Conservation (phyloP, 2,888 invertebrate genomes). For the Criorhina ranunculi region DNA sequence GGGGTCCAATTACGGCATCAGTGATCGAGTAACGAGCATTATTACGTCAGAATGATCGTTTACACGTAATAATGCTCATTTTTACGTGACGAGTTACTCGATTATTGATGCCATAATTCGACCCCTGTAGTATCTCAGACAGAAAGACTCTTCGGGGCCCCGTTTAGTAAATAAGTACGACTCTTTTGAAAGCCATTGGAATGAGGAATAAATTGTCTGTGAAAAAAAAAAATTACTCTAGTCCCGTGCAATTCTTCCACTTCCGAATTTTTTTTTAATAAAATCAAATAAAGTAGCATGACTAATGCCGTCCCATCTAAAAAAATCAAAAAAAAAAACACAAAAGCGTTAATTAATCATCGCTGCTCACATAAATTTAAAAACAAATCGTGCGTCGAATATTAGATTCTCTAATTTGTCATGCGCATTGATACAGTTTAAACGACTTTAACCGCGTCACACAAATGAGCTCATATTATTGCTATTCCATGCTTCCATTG, state of each 20-base stretch:
- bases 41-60: too few relatives aligned
- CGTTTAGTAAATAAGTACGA: too few relatives aligned
- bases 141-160: too few relatives aligned
- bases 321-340: constrained; percentile 16
- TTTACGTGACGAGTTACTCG: too few relatives aligned
- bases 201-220: too few relatives aligned
- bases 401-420: constrained; percentile 26
- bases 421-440: constrained; percentile 21
- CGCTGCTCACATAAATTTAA: neutral
- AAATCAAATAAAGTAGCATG: constrained; percentile 5
- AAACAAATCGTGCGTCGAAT: constrained; percentile 26
- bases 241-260: neutral
- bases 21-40: too few relatives aligned
- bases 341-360: constrained; percentile 26
- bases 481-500: neutral
- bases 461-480: constrained; percentile 3
- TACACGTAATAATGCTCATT: too few relatives aligned
- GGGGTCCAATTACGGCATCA: too few relatives aligned
- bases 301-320: neutral
- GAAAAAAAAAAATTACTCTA: neutral
- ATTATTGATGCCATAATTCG: too few relatives aligned
- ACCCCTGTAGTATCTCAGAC: too few relatives aligned
- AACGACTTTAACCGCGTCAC: neutral
- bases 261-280: neutral
- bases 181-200: too few relatives aligned